phyloP scores from a whole-genome alignment of 1,140 invertebrate species.

The Drosophila paulistorum region DNA sequence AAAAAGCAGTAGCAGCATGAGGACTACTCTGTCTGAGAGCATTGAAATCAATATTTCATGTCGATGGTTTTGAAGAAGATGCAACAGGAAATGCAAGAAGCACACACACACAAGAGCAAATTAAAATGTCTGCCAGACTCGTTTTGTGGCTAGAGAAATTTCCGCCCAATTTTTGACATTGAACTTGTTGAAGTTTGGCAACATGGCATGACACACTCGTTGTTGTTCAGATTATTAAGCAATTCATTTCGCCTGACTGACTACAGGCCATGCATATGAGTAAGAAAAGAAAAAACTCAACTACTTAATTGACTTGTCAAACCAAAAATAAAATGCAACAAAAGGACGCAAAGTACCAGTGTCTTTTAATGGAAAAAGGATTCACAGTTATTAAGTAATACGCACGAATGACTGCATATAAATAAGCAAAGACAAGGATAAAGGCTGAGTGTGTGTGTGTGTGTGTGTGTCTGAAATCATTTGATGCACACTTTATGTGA shows the following conservation, averaged over 20 bases:
- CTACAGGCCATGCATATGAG: conserved; percentile 59
- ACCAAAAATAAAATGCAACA: conserved; percentile 20
- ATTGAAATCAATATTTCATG: conserved; percentile 77
- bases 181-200: conserved; percentile 38
- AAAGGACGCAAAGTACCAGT: conserved; percentile 6
- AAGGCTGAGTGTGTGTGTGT: too few species aligned
- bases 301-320: conserved; percentile 79
- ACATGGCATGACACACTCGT: conserved; percentile 1
- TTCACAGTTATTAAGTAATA: conserved; percentile 71
- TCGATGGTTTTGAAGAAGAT: conserved; percentile 40
- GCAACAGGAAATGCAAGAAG: conserved; percentile 71
- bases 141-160: conserved; percentile 24
- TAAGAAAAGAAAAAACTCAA: conserved; percentile 47
- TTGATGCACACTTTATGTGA: conserved; percentile 70
- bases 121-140: conserved; percentile 57
- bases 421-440: conserved; percentile 38
- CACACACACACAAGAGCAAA: conserved; percentile 34
- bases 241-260: conserved; percentile 63
- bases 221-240: conserved; percentile 57
- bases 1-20: conserved; percentile 31
- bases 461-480: conserved; percentile 43
- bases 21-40: conserved; percentile 47
- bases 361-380: conserved; percentile 54
- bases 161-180: conserved; percentile 31
- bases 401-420: conserved; percentile 40